Base-by-base conservation (phyloP, 2,888 invertebrate species). In the Hanleya hanleyi region DNA sequence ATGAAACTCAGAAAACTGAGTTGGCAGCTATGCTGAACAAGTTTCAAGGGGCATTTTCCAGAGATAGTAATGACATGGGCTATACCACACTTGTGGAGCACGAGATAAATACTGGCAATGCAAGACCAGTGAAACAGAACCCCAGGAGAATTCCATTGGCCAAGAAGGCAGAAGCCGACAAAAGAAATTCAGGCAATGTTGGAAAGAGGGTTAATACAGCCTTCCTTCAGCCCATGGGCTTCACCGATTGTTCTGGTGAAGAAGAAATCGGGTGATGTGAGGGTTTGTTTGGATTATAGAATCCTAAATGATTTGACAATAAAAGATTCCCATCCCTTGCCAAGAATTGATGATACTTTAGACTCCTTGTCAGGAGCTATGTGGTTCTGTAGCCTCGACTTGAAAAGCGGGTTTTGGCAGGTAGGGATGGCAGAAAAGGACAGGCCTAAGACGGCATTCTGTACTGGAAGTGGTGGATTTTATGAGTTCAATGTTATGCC, bases 241-340 rank as follows among this genome's bases (percentile, higher is more conserved):
- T 79, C 85, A 1, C 90, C 89, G 0, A 79, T 89, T 4, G 86
- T 90, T 1, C 62, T 91, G 0, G n/a, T n/a, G n/a, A n/a, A n/a
- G n/a, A 91, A 90, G 77, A 87, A 87, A 69, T 79, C 85, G 70
- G 84, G 81, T 22, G 69, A 64, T 7, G 76, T 66, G 47, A 76
- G 79, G 62, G 78, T 81, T 15, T 86, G 85, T 51, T 74, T 84
- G 12, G 84, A 86, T 64, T 86, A 82, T 61, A 36, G 86, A n/a
- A 47, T 64, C 6, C 47, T 87, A 6, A 86, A 85, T 70, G 61
- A 37, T 32, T 9, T 72, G 1, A 72, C 75, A 12, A 9, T 65
- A 12, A 71, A 75, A 47, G 75, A 75, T 37, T 50, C 32, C 3
- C 72, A 73, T 37, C 72, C 75, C 12, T n/a, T 72, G n/a, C 72